Percentiles rank a stretch among this genome's conserved stretches.
phyloP scores from a whole-genome alignment of 2,797 vertebrate species.

The Hippoglossus hippoglossus region DNA sequence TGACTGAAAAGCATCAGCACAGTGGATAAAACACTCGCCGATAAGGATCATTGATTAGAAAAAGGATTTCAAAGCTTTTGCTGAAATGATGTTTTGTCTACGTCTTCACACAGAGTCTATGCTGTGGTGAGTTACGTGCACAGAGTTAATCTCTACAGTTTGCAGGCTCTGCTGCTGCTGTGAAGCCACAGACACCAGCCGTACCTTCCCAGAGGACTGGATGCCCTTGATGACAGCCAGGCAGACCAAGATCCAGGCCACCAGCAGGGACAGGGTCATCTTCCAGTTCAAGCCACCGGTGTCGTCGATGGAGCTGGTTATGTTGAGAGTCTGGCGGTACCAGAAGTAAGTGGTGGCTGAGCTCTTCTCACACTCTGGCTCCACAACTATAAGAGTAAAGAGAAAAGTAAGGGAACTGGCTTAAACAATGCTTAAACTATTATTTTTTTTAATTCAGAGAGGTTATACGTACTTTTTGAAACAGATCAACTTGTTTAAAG shows the following conservation, averaged over 20 bases:
- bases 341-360: slow-evolving; percentile 99
- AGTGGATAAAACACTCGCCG: no score
- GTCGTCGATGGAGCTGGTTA: slow-evolving; percentile 94
- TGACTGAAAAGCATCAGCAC: slow-evolving; percentile 12
- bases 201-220: slow-evolving; percentile 89
- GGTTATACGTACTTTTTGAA: no score
- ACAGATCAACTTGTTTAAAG: no score
- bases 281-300: slow-evolving; percentile 96
- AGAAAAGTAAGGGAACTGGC: neutral
- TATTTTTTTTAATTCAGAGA: no score
- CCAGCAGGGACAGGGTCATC: slow-evolving; percentile 94
- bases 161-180: slow-evolving; percentile 13
- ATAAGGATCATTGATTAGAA: slow-evolving; percentile 28
- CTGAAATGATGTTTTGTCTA: slow-evolving; percentile 23
- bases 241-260: slow-evolving; percentile 95
- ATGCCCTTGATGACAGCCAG: slow-evolving; percentile 97
- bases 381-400: slow-evolving; percentile 84
- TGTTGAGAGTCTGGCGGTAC: slow-evolving; percentile 96
- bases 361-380: slow-evolving; percentile 95
- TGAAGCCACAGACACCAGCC: slow-evolving; percentile 2
- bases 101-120: neutral
- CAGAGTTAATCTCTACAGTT: slow-evolving; percentile 1
- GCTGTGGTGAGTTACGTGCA: neutral
- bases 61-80: slow-evolving; percentile 12
- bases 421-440: neutral